Evolutionary conservation across 2,113 vertebrate species (phyloP), one percentile per base, ranked within the genome.

Genomic region (Centrocercus urophasianus): DNA sequence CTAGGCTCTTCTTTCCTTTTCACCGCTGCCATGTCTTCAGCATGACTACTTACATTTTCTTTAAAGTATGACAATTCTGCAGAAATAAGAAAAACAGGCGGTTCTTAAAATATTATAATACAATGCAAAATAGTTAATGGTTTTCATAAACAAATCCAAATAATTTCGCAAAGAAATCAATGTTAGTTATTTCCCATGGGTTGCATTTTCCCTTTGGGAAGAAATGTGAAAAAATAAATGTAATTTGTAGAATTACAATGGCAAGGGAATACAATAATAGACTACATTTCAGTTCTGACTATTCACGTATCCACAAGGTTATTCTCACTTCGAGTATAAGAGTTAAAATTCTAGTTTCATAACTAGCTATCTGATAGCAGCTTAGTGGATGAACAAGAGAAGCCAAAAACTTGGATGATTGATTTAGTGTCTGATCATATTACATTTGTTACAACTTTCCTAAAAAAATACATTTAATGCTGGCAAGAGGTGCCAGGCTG

Each of bases 341-440:
- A 47, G 70, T 96, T 92, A 86, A 92, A 78, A 75, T 4, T 59
- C 7, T 57, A 47, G 65, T 95, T 93, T 92, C 32, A 34, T 92
- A 95, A 86, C 57, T 8, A 54, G 56, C 28, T 88, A 71, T 93
- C 73, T 88, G 85, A 21, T 86, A 92, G 64, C 69, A 88, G 38
- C 34, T 74, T 93, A 78, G 38, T 59, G 30, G 63, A 43, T 67
- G 73, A 90, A 78, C 47, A 65, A 80, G 34, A 75, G 65, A 66
- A 93, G 50, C 83, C 90, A 95, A 83, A 93, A 93, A 78, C 81
- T 73, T 88, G 69, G 11, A 11, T 83, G 86, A 81, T 72, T 93
- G 72, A 88, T 88, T 91, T 90, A 95, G 7, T 93, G 67, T 73
- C 79, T 86, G 82, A 81, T 90, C 88, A n/a, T 54, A 67, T 96